phyloP scores from a whole-genome alignment of 2,888 invertebrate genomes.

The Balanococcus diminutus region DNA sequence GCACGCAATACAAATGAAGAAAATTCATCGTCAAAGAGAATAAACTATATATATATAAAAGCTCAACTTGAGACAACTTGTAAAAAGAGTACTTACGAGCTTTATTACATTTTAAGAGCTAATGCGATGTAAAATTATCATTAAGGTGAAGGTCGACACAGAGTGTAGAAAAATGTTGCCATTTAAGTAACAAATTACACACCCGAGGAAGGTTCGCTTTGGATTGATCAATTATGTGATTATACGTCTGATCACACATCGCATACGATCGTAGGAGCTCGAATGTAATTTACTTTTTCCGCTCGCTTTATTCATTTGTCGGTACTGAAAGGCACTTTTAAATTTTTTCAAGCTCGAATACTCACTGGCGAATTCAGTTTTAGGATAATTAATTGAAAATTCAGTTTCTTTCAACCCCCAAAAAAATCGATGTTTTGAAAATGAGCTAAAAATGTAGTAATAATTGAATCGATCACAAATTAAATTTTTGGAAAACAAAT shows the following conservation, averaged over 20 bases:
- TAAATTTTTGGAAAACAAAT: too few relatives aligned
- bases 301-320: not conserved
- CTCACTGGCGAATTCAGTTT: too few relatives aligned
- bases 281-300: not conserved
- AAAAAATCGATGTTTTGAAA: too few relatives aligned
- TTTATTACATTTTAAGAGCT: constrained; percentile 24
- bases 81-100: not conserved
- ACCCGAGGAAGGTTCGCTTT: not conserved
- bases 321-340: not conserved
- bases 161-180: not conserved
- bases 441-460: too few relatives aligned
- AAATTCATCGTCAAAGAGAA: not conserved
- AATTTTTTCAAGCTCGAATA: not conserved
- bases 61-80: not conserved
- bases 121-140: constrained; percentile 8
- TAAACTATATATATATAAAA: constrained; percentile 5
- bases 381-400: too few relatives aligned
- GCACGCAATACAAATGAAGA: not conserved
- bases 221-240: not conserved
- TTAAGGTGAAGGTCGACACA: not conserved
- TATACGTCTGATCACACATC: not conserved
- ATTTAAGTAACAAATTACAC: not conserved
- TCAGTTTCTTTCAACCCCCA: too few relatives aligned
- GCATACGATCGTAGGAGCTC: not conserved
- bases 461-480: too few relatives aligned